These are phyloP conservation scores for Pogonomyrmex californicus DNA, from an alignment of 1,140 invertebrate genomes.

Conservation along the genomic window DNA sequence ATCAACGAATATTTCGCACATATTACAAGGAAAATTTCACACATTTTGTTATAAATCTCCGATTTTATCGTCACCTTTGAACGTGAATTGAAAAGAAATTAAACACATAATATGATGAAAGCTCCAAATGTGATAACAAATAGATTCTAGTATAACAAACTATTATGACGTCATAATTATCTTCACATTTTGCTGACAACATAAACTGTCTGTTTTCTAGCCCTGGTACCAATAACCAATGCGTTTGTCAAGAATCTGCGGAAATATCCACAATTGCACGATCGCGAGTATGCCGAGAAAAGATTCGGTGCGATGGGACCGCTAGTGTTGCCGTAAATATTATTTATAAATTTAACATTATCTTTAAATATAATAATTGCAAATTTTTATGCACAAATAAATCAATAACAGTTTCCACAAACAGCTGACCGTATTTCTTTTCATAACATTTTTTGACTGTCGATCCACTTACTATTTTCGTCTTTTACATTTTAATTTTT, in stretches of 20 bases:
- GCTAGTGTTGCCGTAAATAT: conserved; percentile 90
- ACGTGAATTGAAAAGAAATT: not conserved
- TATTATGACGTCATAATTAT: not conserved
- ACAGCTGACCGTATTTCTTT: too few relatives aligned
- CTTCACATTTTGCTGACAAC: not conserved
- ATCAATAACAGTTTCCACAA: not conserved
- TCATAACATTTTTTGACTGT: too few relatives aligned
- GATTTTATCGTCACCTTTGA: conserved; percentile 12
- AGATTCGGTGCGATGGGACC: conserved; percentile 88
- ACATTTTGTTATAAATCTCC: not conserved
- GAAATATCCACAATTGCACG: conserved; percentile 92
- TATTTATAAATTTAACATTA: not conserved
- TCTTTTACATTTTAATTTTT: too few relatives aligned
- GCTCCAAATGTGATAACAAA: not conserved
- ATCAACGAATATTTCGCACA: not conserved
- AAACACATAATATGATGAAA: not conserved
- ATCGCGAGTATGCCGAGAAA: conserved; percentile 88
- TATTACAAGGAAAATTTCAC: not conserved
- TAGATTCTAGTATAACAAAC: not conserved
- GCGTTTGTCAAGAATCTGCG: conserved; percentile 88
- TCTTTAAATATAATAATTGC: not conserved
- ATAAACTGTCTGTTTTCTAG: conserved; percentile 84
- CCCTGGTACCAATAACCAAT: conserved; percentile 89
- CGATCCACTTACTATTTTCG: too few relatives aligned
- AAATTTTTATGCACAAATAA: not conserved